phyloP scores from a whole-genome alignment of 2,113 vertebrate genomes.

The Vidua macroura region DNA sequence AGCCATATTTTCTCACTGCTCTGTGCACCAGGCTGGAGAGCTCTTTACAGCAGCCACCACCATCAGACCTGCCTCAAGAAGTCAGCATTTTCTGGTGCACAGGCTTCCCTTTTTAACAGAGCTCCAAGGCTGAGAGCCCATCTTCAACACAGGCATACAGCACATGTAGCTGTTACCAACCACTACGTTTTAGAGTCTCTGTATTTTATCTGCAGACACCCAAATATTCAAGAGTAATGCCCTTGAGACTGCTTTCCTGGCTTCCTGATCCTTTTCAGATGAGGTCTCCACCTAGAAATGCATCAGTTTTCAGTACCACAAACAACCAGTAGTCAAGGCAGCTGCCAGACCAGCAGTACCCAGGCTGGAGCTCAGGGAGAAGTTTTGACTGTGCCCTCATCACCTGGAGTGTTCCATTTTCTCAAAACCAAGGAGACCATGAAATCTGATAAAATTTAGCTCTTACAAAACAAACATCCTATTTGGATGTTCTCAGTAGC shows the following conservation, averaged over 20 bases:
- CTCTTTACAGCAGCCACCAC: neutral
- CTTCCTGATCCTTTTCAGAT: neutral
- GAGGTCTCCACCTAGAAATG: neutral
- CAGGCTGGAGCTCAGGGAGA: neutral
- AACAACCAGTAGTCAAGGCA: accelerated
- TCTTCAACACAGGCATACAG: neutral
- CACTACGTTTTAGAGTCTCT: neutral
- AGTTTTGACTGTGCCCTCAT: neutral
- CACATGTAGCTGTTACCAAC: neutral
- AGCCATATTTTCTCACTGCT: neutral
- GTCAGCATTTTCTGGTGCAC: neutral
- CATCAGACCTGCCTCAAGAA: neutral
- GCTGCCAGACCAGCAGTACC: neutral
- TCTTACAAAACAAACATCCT: neutral
- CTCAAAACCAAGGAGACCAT: neutral
- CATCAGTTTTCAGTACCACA: neutral
- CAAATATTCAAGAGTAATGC: neutral
- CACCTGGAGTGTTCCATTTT: accelerated
- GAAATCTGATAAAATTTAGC: neutral
- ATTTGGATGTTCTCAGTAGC: neutral
- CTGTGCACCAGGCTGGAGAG: neutral
- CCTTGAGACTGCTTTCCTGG: neutral
- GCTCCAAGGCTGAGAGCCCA: neutral
- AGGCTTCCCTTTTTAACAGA: neutral
- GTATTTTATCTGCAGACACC: neutral